These are phyloP conservation scores for Drosophila antonietae DNA, from an alignment of 2,888 invertebrate genomes.

Conservation along the genomic window DNA sequence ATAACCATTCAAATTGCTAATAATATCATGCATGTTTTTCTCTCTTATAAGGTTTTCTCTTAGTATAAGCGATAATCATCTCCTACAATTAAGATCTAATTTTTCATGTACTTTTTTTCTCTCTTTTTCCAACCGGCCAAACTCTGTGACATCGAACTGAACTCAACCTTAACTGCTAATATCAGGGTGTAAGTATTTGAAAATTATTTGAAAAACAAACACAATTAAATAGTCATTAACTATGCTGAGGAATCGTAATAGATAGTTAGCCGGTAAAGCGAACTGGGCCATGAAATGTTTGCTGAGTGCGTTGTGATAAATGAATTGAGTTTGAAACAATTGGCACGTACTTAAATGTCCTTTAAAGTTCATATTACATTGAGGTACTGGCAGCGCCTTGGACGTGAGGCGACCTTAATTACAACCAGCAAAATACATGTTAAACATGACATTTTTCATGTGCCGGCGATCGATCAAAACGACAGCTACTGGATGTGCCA, in stretches of 20 bases:
- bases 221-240: constrained; percentile 58
- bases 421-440: constrained; percentile 81
- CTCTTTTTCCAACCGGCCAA: constrained; percentile 4
- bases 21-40: not conserved
- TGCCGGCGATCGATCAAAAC: constrained; percentile 82
- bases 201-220: constrained; percentile 58
- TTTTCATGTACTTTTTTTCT: constrained; percentile 20
- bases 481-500: constrained; percentile 72
- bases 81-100: constrained; percentile 24
- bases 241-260: constrained; percentile 7
- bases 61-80: constrained; percentile 23
- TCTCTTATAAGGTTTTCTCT: not conserved
- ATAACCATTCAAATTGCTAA: not conserved
- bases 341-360: constrained; percentile 50
- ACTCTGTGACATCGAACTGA: constrained; percentile 14
- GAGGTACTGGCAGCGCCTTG: constrained; percentile 24
- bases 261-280: constrained; percentile 25
- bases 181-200: constrained; percentile 70
- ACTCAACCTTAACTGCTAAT: constrained; percentile 11
- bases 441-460: constrained; percentile 82
- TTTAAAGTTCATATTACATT: constrained; percentile 21
- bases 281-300: constrained; percentile 49
- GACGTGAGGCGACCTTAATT: constrained; percentile 56
- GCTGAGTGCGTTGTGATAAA: constrained; percentile 57
- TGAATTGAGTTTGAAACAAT: constrained; percentile 56